These are phyloP conservation scores for Spinibarbus caldwelli DNA, from an alignment of 2,797 vertebrate genomes.

Conservation along the genomic window DNA sequence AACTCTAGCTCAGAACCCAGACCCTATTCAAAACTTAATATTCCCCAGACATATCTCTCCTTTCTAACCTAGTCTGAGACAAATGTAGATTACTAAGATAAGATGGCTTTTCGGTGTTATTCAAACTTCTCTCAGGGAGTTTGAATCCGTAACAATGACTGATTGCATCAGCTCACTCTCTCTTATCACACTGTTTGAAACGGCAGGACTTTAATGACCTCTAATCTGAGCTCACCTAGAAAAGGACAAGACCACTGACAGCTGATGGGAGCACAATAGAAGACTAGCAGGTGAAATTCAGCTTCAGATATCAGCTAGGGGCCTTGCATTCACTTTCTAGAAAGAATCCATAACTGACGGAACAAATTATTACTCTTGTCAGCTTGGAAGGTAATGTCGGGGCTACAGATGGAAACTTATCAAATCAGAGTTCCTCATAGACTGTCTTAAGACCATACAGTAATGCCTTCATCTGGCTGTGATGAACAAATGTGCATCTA, in stretches of 20 bases:
- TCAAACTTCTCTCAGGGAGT: slow-evolving; percentile 68
- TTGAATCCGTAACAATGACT: slow-evolving; percentile 57
- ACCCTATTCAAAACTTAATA: slow-evolving; percentile 70
- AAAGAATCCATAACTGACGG: slow-evolving; percentile 23
- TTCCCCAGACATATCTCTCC: slow-evolving; percentile 63
- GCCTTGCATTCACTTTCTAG: neutral
- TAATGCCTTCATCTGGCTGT: neutral
- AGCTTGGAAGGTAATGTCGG: neutral
- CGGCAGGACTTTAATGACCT: slow-evolving; percentile 59
- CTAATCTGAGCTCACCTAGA: slow-evolving; percentile 58
- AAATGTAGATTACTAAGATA: slow-evolving; percentile 73
- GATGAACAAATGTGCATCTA: neutral
- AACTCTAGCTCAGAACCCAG: slow-evolving; percentile 54
- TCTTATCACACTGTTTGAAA: slow-evolving; percentile 68
- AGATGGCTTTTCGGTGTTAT: slow-evolving; percentile 71
- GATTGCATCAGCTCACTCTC: slow-evolving; percentile 56
- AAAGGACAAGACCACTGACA: slow-evolving; percentile 60
- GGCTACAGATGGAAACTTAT: neutral
- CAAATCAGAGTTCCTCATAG: neutral
- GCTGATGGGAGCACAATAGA: slow-evolving; percentile 56
- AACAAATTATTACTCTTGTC: slow-evolving; percentile 29
- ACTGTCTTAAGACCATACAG: neutral
- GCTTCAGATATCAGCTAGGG: slow-evolving; percentile 51
- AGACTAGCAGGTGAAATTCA: slow-evolving; percentile 65
- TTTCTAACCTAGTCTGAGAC: slow-evolving; percentile 66